Conservation (phyloP, 2,797 vertebrate genomes). For the Podarcis lilfordi region DNA sequence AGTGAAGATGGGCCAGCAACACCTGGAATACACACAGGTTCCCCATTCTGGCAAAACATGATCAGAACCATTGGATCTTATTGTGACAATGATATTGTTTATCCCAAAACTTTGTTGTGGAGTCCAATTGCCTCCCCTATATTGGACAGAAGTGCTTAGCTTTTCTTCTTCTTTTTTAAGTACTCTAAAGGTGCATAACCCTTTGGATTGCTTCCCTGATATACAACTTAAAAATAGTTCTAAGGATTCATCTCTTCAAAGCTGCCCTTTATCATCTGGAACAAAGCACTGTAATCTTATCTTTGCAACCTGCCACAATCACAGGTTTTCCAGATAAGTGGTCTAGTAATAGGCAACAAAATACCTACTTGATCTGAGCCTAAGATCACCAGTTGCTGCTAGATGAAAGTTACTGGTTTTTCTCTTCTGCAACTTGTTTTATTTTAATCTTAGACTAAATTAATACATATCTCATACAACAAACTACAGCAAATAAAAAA, state of each 20-base stretch:
- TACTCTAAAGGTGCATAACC: not conserved
- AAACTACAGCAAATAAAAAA: too few species aligned
- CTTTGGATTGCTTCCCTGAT: not conserved
- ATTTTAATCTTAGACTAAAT: too few species aligned
- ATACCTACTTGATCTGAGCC: not conserved
- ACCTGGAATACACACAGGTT: not conserved
- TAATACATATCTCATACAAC: too few species aligned
- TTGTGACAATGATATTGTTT: not conserved
- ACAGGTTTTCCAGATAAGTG: not conserved
- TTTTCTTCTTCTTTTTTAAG: not conserved
- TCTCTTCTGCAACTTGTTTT: not conserved
- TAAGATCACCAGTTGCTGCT: not conserved
- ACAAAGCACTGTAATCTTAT: constrained; percentile 3
- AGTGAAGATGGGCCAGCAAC: too few species aligned
- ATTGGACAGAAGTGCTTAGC: not conserved
- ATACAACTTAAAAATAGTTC: not conserved
- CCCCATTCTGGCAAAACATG: not conserved
- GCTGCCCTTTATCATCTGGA: not conserved
- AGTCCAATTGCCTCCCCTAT: not conserved
- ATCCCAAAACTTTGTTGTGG: not conserved
- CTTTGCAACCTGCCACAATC: not conserved
- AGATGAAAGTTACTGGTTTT: not conserved
- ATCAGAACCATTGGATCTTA: not conserved
- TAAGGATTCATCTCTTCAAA: not conserved
- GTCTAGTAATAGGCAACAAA: not conserved